These are phyloP conservation scores for Congeria kusceri DNA, from an alignment of 2,888 invertebrate species.

Conservation along the genomic window DNA sequence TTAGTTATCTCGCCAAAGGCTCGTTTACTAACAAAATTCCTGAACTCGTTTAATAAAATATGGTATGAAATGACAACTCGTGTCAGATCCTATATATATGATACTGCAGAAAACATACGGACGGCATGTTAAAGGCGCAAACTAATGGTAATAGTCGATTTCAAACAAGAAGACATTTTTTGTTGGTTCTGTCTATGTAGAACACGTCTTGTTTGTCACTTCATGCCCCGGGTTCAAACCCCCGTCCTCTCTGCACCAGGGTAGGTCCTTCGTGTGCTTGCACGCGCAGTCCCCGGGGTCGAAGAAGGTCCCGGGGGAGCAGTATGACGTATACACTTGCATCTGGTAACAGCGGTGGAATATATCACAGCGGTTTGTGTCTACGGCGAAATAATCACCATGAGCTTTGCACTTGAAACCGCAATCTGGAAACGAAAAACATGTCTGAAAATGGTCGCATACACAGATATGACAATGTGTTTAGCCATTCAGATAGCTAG, in stretches of 20 bases:
- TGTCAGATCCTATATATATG: too few species aligned
- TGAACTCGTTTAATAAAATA: too few species aligned
- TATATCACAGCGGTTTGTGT: constrained; percentile 51
- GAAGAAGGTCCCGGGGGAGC: constrained; percentile 59
- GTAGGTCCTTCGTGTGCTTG: constrained; percentile 31
- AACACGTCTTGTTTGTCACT: neutral
- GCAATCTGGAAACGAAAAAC: constrained; percentile 45
- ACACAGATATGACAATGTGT: too few species aligned
- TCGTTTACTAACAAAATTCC: too few species aligned
- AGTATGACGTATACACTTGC: constrained; percentile 39
- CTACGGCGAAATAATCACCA: constrained; percentile 47
- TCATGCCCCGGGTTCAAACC: constrained; percentile 26
- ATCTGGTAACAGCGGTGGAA: constrained; percentile 47
- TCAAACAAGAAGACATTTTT: too few species aligned
- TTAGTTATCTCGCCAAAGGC: too few species aligned
- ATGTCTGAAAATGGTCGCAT: neutral
- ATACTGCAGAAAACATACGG: too few species aligned
- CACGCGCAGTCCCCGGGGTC: constrained; percentile 39
- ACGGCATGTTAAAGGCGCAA: too few species aligned
- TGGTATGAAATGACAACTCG: too few species aligned
- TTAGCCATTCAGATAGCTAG: too few species aligned
- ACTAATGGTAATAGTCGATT: too few species aligned
- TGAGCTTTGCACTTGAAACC: constrained; percentile 36
- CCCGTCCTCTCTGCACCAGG: constrained; percentile 48
- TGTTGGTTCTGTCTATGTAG: neutral